phyloP scores from a whole-genome alignment of 1,140 invertebrate species.

The Habropoda laboriosa region DNA sequence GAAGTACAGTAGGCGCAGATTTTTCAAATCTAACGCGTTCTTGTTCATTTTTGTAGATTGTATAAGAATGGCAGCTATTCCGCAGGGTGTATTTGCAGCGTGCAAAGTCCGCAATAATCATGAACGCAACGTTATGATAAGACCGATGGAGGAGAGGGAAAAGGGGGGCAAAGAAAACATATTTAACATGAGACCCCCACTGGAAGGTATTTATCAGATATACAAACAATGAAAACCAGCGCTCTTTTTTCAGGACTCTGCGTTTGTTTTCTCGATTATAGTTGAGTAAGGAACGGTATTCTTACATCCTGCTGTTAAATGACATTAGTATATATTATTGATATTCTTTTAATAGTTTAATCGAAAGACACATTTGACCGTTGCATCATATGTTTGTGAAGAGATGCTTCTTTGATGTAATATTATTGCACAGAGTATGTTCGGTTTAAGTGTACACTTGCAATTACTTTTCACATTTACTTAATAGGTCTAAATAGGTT shows the following conservation, averaged over 20 bases:
- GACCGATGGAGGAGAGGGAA: slow-evolving; percentile 72
- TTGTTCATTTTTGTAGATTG: slow-evolving; percentile 64
- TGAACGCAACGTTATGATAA: slow-evolving; percentile 75
- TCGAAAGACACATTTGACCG: no score
- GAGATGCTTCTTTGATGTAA: no score
- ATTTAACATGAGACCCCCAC: slow-evolving; percentile 53
- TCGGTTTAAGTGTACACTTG: no score
- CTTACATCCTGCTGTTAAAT: neutral
- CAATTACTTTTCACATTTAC: no score
- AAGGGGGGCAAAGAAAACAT: slow-evolving; percentile 57
- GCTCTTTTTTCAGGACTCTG: neutral
- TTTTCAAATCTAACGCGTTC: neutral
- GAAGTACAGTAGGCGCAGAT: neutral
- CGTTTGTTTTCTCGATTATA: neutral
- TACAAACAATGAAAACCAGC: neutral
- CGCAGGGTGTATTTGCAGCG: slow-evolving; percentile 83
- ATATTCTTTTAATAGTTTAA: neutral
- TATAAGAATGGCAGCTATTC: slow-evolving; percentile 82
- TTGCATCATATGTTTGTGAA: no score
- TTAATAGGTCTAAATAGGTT: no score
- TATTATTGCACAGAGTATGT: no score
- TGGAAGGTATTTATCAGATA: slow-evolving; percentile 60
- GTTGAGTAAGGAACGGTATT: neutral
- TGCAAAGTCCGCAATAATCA: slow-evolving; percentile 82
- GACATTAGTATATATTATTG: neutral